phyloP scores from a whole-genome alignment of 2,113 vertebrate genomes.

The Apus apus region DNA sequence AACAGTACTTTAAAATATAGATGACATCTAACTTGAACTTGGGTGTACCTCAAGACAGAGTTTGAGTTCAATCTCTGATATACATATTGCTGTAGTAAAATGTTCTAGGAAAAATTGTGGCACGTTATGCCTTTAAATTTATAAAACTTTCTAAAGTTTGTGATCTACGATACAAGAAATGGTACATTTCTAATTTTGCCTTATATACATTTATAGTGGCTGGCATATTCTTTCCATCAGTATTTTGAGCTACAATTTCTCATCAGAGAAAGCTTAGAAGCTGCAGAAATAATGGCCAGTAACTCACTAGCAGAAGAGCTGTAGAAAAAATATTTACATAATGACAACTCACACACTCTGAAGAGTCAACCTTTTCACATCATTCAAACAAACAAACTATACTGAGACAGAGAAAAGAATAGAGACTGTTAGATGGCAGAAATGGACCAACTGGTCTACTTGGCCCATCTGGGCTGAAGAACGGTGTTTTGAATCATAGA shows the following conservation, averaged over 20 bases:
- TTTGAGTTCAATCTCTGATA: background rate
- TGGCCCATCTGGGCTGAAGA: background rate
- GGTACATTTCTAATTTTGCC: background rate
- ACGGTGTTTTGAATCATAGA: no score
- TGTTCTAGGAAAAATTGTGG: background rate
- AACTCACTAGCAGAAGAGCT: background rate
- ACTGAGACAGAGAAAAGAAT: background rate
- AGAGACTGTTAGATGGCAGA: background rate
- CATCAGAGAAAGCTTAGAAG: background rate
- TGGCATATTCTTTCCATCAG: background rate
- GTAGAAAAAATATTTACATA: background rate
- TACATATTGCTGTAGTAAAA: background rate
- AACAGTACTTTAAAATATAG: background rate
- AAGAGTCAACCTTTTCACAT: background rate
- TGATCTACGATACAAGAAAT: background rate
- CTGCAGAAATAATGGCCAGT: background rate
- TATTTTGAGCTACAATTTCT: background rate
- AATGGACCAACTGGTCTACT: background rate
- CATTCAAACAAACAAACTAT: background rate
- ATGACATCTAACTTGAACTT: background rate
- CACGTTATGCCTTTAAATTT: background rate
- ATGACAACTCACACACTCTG: background rate
- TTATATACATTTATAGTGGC: background rate
- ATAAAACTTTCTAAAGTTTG: background rate
- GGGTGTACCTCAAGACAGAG: background rate